These are phyloP conservation scores for Heloderma charlesbogerti DNA, from an alignment of 2,113 vertebrate genomes.

Conservation along the genomic window DNA sequence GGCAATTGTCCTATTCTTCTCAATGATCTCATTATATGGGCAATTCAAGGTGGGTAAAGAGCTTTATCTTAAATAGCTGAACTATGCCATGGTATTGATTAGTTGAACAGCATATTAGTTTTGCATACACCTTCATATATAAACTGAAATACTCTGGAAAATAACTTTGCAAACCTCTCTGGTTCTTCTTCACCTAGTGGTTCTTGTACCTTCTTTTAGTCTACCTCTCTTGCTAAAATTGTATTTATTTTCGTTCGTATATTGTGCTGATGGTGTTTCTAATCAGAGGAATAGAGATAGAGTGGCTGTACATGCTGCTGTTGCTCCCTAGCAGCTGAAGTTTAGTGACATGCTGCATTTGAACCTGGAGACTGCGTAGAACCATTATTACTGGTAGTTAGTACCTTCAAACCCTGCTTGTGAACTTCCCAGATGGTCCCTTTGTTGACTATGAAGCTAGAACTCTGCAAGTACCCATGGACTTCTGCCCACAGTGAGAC, in stretches of 20 bases:
- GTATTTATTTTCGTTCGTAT: background rate
- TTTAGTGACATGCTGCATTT: background rate
- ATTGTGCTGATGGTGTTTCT: background rate
- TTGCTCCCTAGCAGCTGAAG: too few relatives aligned
- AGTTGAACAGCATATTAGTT: background rate
- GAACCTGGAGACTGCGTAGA: background rate
- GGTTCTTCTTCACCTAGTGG: too few relatives aligned
- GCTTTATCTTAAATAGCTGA: conserved; percentile 38
- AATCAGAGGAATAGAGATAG: background rate
- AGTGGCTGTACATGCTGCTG: too few relatives aligned
- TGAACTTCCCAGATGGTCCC: background rate
- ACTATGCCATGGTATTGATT: background rate
- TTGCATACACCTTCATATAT: background rate
- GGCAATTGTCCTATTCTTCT: conserved; percentile 96
- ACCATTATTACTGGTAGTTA: background rate
- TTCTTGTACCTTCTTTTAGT: too few relatives aligned
- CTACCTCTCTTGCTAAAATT: background rate
- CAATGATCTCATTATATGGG: conserved; percentile 98
- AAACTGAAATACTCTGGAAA: background rate
- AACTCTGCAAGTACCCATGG: background rate
- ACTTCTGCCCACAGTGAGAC: background rate
- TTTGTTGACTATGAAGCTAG: background rate
- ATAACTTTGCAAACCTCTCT: background rate
- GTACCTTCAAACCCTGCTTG: background rate
- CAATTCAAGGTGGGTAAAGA: conserved; percentile 91